phyloP scores from a whole-genome alignment of 23 tunicate species.

The Halocynthia roretzi region DNA sequence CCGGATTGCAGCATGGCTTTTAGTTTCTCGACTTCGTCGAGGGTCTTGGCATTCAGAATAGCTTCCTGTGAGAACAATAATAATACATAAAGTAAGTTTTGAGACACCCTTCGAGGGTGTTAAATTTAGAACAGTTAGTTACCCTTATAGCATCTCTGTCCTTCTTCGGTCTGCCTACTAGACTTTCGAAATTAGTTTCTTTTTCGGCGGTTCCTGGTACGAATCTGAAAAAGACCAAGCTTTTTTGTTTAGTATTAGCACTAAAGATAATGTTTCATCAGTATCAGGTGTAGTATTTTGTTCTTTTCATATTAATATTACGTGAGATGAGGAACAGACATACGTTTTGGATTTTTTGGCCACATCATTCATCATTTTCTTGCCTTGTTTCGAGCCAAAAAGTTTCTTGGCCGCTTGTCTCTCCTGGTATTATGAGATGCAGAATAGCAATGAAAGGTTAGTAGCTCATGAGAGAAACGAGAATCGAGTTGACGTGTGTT shows the following conservation, averaged over 20 bases:
- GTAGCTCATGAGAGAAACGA: too few species aligned
- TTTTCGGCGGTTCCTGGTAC: slow-evolving; percentile 56
- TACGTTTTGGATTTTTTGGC: slow-evolving; percentile 68
- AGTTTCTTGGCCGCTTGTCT: slow-evolving; percentile 72
- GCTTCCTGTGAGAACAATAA: slow-evolving; percentile 42
- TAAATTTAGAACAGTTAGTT: too few species aligned
- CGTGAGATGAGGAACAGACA: background rate
- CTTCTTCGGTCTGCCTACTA: slow-evolving; percentile 27
- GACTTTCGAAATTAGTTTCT: slow-evolving; percentile 6
- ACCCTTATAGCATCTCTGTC: slow-evolving; percentile 87
- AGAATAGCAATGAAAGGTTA: too few species aligned
- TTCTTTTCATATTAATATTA: slow-evolving; percentile 29
- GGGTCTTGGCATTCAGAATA: slow-evolving; percentile 69
- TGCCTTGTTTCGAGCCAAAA: slow-evolving; percentile 79
- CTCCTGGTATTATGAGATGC: slow-evolving; percentile 19
- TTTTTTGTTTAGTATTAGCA: background rate
- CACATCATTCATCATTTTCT: slow-evolving; percentile 54
- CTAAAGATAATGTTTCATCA: background rate
- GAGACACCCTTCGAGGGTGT: too few species aligned
- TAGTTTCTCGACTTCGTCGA: slow-evolving; percentile 85
- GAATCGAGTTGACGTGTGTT: too few species aligned
- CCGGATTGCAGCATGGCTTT: slow-evolving; percentile 77
- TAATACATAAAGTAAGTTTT: too few species aligned
- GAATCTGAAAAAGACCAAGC: slow-evolving; percentile 27
- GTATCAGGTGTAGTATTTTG: slow-evolving; percentile 31